Evolutionary conservation across 2,113 vertebrate genomes (phyloP), one percentile per base, ranked within the genome.

Genomic region (Eulemur rufifrons): DNA sequence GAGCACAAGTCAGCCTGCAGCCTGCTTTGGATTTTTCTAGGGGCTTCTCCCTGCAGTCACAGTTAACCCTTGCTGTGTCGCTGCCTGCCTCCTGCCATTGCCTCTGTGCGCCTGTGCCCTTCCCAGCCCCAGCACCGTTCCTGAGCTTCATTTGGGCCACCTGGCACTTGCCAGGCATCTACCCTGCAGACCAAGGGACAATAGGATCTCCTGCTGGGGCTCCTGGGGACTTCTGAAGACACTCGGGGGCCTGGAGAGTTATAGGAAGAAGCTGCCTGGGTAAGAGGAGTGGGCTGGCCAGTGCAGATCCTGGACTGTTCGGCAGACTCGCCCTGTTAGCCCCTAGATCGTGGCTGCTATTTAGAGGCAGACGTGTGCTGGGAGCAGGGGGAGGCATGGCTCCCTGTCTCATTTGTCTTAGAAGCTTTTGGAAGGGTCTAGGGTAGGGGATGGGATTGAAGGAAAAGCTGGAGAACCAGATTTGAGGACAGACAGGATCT

Each of bases 321-420:
- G 2, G 2, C 52, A 34, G 6, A 59, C 80, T n/a, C 89, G 2
- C 25, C 13, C 29, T 7, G 1, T 14, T 9, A 17, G 29, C 56
- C 27, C 32, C 23, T 2, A 4, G 34, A 2, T 8, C 0, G 32
- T 37, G 86, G 54, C 76, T 83, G 20, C 64, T 10, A 0, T 27
- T 50, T 13, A 27, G 61, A 69, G 71, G 37, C 61, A 34, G 69
- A 2, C 0, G 3, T 32, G 18, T 29, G 11, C 56, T n/a, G 13
- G 6, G 10, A 54, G 25, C 25, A 14, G 29, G 4, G 7, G 0
- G 6, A 32, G 69, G 14, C 10, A 0, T 61, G 25, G 37, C 25
- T 50, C 52, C 45, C 88, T 71, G 5, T 29, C 50, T 37, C 0
- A 0, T 25, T 54, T 6, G 23, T 50, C 45, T 32, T 12, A 37